Evolutionary conservation across 2,113 vertebrate species (phyloP).

Genomic region (Plectropomus leopardus): DNA sequence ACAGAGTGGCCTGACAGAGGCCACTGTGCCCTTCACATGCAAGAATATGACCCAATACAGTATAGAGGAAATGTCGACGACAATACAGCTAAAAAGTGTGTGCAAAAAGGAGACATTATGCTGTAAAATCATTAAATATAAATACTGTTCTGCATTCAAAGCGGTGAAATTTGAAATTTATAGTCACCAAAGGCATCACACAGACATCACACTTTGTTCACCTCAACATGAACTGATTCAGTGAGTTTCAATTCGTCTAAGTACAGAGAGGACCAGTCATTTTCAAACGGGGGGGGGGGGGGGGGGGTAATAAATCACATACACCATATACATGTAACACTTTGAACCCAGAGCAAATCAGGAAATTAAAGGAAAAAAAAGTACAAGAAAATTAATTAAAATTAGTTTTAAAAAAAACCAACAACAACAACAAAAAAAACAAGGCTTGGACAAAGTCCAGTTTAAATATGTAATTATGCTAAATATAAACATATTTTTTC

Average conservation of each 20-base stretch:
- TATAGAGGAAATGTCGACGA: neutral
- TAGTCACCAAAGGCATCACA: neutral
- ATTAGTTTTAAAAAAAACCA: neutral
- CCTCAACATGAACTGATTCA: constrained; percentile 2
- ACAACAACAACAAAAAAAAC: too few relatives aligned
- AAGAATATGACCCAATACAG: constrained; percentile 28
- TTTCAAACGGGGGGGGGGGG: neutral
- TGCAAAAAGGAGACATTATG: neutral
- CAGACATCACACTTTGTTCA: neutral
- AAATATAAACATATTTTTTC: too few relatives aligned
- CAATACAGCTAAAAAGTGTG: neutral
- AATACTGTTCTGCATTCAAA: constrained; percentile 16
- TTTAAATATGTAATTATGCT: too few relatives aligned
- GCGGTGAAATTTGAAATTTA: neutral
- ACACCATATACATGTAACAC: neutral
- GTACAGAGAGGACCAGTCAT: neutral
- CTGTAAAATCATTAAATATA: constrained; percentile 43
- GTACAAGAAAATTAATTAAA: too few relatives aligned
- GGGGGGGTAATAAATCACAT: neutral
- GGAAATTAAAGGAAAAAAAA: too few relatives aligned
- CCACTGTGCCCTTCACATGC: constrained; percentile 69
- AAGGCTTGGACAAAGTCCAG: too few relatives aligned
- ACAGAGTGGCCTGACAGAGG: constrained; percentile 59
- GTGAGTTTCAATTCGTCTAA: neutral
- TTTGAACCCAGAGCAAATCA: too few relatives aligned